phyloP scores from a whole-genome alignment of 2,888 invertebrate genomes.

The Acronicta aceris region DNA sequence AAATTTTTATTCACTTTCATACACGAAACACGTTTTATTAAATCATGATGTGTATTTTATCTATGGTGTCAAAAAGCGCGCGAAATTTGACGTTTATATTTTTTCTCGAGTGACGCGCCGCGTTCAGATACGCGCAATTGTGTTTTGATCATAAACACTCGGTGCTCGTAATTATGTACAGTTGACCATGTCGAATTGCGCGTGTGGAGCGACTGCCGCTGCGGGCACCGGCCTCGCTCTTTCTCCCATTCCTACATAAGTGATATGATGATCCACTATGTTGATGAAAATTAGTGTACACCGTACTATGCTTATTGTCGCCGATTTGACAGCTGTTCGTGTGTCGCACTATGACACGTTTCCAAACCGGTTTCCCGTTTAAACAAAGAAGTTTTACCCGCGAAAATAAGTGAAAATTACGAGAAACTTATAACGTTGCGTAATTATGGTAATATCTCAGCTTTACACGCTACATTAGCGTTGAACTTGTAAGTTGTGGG shows the following conservation, averaged over 20 bases:
- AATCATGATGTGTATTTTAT: constrained; percentile 57
- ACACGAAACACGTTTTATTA: constrained; percentile 76
- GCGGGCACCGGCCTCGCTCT: constrained; percentile 82
- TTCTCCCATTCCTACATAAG: constrained; percentile 87
- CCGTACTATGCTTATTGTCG: constrained; percentile 61
- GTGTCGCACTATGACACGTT: constrained; percentile 27
- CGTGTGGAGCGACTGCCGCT: constrained; percentile 82
- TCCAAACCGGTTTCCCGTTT: constrained; percentile 57
- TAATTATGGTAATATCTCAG: constrained; percentile 61
- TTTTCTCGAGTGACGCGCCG: constrained; percentile 56
- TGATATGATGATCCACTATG: constrained; percentile 75
- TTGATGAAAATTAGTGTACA: constrained; percentile 78
- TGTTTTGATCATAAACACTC: constrained; percentile 67
- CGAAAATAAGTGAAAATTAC: constrained; percentile 59
- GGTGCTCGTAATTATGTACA: constrained; percentile 78
- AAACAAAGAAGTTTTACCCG: constrained; percentile 47
- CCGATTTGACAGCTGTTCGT: constrained; percentile 67
- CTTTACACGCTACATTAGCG: constrained; percentile 48
- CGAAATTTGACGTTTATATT: constrained; percentile 66
- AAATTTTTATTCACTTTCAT: constrained; percentile 85
- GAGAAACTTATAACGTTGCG: constrained; percentile 61
- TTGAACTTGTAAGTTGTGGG: constrained; percentile 29
- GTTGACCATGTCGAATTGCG: constrained; percentile 88
- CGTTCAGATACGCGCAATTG: constrained; percentile 65
- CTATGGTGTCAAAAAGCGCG: constrained; percentile 66